Percentiles rank a stretch among this genome's conserved stretches.
Evolutionary conservation across 2,113 vertebrate species (phyloP).

Genomic region (Mesembrinibis cayennensis): DNA sequence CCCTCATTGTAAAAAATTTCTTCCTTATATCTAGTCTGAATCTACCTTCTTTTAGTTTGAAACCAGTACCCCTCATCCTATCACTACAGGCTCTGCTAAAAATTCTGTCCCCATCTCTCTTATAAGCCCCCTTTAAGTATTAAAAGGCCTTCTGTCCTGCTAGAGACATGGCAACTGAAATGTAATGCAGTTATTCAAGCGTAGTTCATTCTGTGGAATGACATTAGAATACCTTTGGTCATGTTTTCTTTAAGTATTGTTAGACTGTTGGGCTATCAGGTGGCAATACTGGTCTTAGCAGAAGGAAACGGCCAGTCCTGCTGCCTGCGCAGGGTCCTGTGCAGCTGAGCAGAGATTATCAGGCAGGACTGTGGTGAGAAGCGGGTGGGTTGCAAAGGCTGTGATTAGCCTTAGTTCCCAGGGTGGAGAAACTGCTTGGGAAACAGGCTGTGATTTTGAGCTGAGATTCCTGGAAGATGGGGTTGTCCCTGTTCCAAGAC

Average conservation of each 20-base stretch:
- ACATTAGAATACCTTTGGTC: not conserved
- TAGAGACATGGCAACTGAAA: fast-evolving
- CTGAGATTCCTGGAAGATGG: not conserved
- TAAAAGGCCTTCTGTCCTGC: not conserved
- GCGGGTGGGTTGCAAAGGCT: not conserved
- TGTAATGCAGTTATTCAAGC: not conserved
- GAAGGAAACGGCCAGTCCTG: not conserved
- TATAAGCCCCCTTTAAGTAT: not conserved
- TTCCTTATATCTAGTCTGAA: not conserved
- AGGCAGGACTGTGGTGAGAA: not conserved
- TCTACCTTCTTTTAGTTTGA: not conserved
- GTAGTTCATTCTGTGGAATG: not conserved
- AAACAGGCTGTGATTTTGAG: not conserved
- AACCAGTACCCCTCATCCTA: not conserved
- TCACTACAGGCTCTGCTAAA: not conserved
- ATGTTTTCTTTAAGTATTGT: not conserved
- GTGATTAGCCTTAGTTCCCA: not conserved
- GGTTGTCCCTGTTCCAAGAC: not conserved
- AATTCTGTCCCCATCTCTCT: not conserved
- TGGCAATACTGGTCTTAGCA: not conserved
- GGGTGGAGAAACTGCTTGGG: not conserved
- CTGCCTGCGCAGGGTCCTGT: not conserved
- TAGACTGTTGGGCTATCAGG: not conserved
- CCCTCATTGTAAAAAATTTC: fast-evolving
- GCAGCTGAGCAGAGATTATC: not conserved